These are phyloP conservation scores for Clunio marinus DNA, from an alignment of 2,888 invertebrate species.

Conservation along the genomic window DNA sequence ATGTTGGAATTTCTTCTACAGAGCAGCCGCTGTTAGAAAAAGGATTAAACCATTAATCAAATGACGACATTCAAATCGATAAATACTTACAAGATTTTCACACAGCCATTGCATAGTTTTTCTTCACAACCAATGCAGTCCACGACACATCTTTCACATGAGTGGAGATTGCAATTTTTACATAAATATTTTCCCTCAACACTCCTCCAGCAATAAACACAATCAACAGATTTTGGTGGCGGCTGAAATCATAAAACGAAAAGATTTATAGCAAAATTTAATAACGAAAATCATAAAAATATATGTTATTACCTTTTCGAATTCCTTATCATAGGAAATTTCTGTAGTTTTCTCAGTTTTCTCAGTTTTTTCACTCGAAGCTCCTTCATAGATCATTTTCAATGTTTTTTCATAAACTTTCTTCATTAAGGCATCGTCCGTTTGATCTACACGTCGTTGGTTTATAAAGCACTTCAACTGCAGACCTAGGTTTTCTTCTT, in stretches of 20 bases:
- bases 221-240: background rate
- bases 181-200: background rate
- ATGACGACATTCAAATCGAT: background rate
- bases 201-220: background rate
- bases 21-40: constrained; percentile 27
- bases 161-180: constrained; percentile 1
- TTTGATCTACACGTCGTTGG: background rate
- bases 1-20: background rate
- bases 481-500: background rate
- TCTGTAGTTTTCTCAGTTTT: no score
- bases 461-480: constrained; percentile 24
- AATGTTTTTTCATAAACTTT: constrained; percentile 27
- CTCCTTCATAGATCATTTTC: constrained; percentile 13
- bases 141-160: background rate
- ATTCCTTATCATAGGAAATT: no score
- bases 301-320: no score
- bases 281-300: background rate
- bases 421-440: background rate
- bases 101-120: constrained; percentile 5
- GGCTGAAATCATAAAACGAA: background rate
- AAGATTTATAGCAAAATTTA: no score
- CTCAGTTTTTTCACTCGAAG: no score
- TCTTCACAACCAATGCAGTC: background rate
- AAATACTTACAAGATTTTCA: constrained; percentile 11
- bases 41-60: background rate